Conservation (phyloP, 2,888 invertebrate genomes). For the Tipula helvola region DNA sequence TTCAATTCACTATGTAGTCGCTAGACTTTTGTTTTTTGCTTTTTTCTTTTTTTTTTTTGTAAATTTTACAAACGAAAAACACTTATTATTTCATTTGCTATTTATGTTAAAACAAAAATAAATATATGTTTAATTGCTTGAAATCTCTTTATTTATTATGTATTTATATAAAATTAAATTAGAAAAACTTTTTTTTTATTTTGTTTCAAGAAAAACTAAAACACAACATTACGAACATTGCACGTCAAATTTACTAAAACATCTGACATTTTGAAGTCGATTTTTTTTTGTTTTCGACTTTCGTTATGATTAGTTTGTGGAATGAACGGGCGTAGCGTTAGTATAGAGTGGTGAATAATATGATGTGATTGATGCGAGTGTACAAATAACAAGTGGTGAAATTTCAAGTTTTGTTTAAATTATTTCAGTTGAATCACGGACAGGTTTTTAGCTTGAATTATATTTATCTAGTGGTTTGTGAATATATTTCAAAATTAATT, state of each 20-base stretch:
- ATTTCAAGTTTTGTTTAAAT: not conserved
- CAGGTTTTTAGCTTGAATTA: too few relatives aligned
- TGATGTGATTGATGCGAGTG: not conserved
- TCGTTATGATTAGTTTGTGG: not conserved
- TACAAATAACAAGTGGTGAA: not conserved
- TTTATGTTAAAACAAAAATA: not conserved
- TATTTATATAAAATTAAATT: not conserved
- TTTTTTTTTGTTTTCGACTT: not conserved
- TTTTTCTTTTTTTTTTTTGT: not conserved
- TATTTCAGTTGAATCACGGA: too few relatives aligned
- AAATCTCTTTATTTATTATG: not conserved
- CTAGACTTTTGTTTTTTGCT: not conserved
- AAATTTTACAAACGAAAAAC: not conserved
- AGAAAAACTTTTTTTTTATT: not conserved
- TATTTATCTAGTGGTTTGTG: too few relatives aligned
- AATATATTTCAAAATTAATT: too few relatives aligned
- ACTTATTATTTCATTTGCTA: not conserved
- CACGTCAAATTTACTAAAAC: not conserved
- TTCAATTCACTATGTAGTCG: not conserved
- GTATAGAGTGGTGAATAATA: not conserved
- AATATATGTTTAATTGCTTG: not conserved
- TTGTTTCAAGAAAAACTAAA: not conserved
- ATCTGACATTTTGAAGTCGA: conserved; percentile 6
- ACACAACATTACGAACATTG: conserved; percentile 7
- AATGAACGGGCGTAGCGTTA: not conserved